phyloP scores from a whole-genome alignment of 2,888 invertebrate genomes.

The Heliconius cydno region DNA sequence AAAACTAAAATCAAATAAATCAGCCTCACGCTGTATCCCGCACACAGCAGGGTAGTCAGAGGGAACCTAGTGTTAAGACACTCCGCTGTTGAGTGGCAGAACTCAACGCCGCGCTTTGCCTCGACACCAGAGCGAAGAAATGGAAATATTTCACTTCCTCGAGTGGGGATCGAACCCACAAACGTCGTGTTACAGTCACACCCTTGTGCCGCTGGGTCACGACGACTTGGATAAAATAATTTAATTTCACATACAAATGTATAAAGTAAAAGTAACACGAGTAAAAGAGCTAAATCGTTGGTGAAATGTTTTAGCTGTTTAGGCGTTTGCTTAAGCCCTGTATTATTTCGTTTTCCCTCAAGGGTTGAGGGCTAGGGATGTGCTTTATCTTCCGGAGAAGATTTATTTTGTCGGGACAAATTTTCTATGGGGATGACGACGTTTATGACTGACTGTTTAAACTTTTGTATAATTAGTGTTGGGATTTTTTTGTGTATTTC shows the following conservation, averaged over 20 bases:
- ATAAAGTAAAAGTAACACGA: conserved; percentile 2
- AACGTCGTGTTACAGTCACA: neutral
- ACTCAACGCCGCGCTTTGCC: too few species aligned
- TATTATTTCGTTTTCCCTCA: conserved; percentile 44
- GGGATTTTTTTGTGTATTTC: conserved; percentile 1
- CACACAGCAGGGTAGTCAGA: too few species aligned
- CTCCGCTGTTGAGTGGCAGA: too few species aligned
- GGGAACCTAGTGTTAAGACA: too few species aligned
- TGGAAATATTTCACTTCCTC: too few species aligned
- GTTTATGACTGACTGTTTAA: conserved; percentile 27
- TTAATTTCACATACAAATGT: neutral
- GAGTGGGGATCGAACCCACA: too few species aligned
- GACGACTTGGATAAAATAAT: too few species aligned
- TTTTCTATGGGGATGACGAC: conserved; percentile 31
- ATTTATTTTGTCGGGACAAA: conserved; percentile 35
- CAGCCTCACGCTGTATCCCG: too few species aligned
- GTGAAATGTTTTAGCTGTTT: conserved; percentile 36
- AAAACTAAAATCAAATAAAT: too few species aligned
- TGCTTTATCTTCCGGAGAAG: conserved; percentile 36
- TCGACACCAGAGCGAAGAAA: too few species aligned
- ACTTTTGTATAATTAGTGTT: conserved; percentile 24
- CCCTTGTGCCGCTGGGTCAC: too few species aligned
- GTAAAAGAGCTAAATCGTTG: conserved; percentile 7
- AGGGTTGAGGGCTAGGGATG: conserved; percentile 36
- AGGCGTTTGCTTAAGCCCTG: conserved; percentile 45